Percentiles rank a stretch among this genome's conserved stretches.
Conservation (phyloP, 1,140 invertebrate species). For the Reticulitermes speratus region DNA sequence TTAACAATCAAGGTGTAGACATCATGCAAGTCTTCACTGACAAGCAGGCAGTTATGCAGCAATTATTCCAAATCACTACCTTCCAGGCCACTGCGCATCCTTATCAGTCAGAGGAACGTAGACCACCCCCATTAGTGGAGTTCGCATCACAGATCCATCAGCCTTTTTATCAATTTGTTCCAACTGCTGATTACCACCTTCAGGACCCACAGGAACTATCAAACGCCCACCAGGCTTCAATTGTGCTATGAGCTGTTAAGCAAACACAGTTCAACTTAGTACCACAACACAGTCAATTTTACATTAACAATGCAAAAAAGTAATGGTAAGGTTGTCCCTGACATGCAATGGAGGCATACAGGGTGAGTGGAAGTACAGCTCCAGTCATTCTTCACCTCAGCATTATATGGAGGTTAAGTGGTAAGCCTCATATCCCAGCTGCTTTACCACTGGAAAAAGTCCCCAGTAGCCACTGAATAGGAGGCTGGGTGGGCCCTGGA, state of each 20-base stretch:
- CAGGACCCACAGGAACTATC: conserved; percentile 87
- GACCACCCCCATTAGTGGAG: conserved; percentile 89
- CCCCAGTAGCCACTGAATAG: too few species aligned
- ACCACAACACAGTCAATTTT: too few species aligned
- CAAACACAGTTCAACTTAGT: conserved; percentile 21
- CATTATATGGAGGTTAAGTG: too few species aligned
- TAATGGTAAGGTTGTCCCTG: too few species aligned
- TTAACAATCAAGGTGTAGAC: not conserved
- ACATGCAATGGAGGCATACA: too few species aligned
- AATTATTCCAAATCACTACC: conserved; percentile 37
- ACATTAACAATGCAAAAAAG: too few species aligned
- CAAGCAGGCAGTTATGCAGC: not conserved
- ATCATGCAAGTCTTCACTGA: not conserved
- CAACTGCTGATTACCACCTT: conserved; percentile 77
- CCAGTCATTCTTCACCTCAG: too few species aligned
- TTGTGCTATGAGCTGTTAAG: conserved; percentile 65
- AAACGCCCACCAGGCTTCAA: conserved; percentile 81
- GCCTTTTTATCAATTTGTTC: conserved; percentile 84
- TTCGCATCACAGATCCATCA: conserved; percentile 76
- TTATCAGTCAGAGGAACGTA: conserved; percentile 96
- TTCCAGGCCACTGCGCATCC: conserved; percentile 64
- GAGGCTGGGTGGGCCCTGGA: too few species aligned
- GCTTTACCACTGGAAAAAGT: too few species aligned
- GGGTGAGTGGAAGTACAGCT: too few species aligned
- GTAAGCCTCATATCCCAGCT: too few species aligned